phyloP scores from a whole-genome alignment of 2,797 vertebrate genomes.

The Sebastes hubbsi region DNA sequence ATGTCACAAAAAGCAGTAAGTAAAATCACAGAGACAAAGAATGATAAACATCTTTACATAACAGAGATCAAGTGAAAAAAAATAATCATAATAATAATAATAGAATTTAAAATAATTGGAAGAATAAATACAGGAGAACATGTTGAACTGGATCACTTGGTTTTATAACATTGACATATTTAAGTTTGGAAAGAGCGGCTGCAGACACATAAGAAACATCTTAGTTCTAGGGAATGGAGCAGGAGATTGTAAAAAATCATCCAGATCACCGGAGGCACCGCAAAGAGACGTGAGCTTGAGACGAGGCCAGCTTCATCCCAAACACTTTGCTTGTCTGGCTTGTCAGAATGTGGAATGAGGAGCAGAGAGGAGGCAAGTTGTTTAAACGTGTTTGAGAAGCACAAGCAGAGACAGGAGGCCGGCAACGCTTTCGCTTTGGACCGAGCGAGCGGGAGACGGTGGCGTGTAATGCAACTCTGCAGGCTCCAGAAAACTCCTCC shows the following conservation, averaged over 20 bases:
- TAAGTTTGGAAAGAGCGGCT: constrained; percentile 11
- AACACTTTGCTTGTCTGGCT: constrained; percentile 41
- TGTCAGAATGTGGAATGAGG: constrained; percentile 46
- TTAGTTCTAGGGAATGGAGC: not conserved
- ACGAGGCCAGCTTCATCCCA: constrained; percentile 20
- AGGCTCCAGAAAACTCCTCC: constrained; percentile 31
- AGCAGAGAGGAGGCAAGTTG: constrained; percentile 39
- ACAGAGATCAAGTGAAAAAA: not conserved
- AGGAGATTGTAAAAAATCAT: constrained; percentile 10
- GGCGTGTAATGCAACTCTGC: constrained; percentile 25
- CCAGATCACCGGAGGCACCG: constrained; percentile 13
- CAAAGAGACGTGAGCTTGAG: constrained; percentile 36
- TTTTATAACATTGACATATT: constrained; percentile 10
- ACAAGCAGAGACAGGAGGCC: constrained; percentile 37
- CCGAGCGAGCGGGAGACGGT: constrained; percentile 1
- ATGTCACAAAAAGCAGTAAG: not conserved
- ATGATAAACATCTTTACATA: not conserved
- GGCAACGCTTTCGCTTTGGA: constrained; percentile 17
- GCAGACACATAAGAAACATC: not conserved
- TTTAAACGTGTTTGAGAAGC: constrained; percentile 42
- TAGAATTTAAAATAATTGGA: not conserved
- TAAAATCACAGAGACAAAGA: not conserved
- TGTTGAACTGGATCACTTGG: not conserved
- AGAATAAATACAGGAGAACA: not conserved
- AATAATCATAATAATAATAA: not conserved